Percentiles rank a stretch among this genome's conserved stretches.
These are phyloP conservation scores for Phrynocephalus forsythii DNA, from an alignment of 2,797 vertebrate species.

Conservation along the genomic window DNA sequence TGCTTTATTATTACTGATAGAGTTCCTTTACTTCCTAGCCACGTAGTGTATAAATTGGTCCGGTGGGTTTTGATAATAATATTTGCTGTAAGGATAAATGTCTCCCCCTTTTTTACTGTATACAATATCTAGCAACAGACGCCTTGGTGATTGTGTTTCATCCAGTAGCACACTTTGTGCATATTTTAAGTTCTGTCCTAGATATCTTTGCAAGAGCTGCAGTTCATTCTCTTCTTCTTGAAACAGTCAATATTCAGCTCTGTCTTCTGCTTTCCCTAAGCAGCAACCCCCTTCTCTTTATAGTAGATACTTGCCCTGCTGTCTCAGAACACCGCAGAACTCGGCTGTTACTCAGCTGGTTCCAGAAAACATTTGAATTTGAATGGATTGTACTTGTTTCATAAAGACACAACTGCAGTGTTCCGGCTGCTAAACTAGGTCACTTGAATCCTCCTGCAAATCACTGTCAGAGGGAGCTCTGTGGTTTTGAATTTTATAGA, in stretches of 20 bases:
- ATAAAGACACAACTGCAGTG: background rate
- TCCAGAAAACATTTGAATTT: conserved; percentile 23
- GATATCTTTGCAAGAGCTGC: conserved; percentile 5
- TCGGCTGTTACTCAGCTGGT: background rate
- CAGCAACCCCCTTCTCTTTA: background rate
- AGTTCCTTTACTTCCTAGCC: background rate
- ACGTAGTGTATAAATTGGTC: background rate
- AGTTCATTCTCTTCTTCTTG: background rate
- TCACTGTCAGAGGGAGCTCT: conserved; percentile 6
- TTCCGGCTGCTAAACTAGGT: conserved; percentile 19
- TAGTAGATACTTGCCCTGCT: background rate
- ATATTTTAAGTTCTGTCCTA: conserved; percentile 14
- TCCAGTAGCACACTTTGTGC: background rate
- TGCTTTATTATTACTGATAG: background rate
- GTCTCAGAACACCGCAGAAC: background rate
- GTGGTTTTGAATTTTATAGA: background rate
- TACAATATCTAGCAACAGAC: conserved; percentile 7
- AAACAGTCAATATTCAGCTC: background rate
- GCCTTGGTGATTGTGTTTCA: conserved; percentile 5
- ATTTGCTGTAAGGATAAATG: conserved; percentile 2
- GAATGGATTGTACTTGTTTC: background rate
- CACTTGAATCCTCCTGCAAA: background rate
- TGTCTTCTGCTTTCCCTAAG: background rate
- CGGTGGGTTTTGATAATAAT: conserved; percentile 11
- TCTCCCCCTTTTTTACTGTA: background rate